Base-by-base conservation (phyloP, 92 coral and sea anemone species). In the Ricordea florida region DNA sequence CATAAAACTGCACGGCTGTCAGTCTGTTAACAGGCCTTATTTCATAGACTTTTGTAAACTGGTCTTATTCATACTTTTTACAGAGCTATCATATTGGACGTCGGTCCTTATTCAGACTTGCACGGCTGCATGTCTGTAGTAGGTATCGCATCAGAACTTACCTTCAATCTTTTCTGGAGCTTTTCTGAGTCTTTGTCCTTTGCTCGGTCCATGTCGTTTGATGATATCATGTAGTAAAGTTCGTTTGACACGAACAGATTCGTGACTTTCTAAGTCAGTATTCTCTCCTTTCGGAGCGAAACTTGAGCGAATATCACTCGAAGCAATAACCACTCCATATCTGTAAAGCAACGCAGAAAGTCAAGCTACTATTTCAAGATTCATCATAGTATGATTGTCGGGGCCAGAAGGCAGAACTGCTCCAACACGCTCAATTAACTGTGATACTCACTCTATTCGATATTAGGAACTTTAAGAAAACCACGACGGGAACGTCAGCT, bases 231-330 rank as follows among this genome's bases (percentile, higher is more conserved):
- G n/a, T 55, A 50, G 42, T 55, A 70, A 38, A 40, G 65, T 70
- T 53, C 77, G 53, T 55, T 70, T 70, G 20, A 70, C 77, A 38
- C 77, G 77, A 41, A 70, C 77, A 20, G 77, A 24, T 8, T 26
- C 64, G 11, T 18, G 77, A 70, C 65, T 70, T 26, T 57, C 22
- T 22, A 55, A 55, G 65, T 70, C 77, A 10, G 60, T 13, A 50
- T 70, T 31, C 56, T 55, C 65, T 42, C 18, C 68, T 27, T 78
- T 50, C 51, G 76, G 52, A 42, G 55, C 28, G 21, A 35, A 61
- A 11, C 57, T 27, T 24, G 66, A 65, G 57, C 83, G 83, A 78
- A 78, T 78, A 66, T 59, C 64, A 45, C 83, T 78, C 47, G 76
- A 59, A 64, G 55, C 72, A 43, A 70, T 26, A 14, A 29, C 77